Conservation (phyloP, 2,888 invertebrate species). For the Hedychridium roseum region DNA sequence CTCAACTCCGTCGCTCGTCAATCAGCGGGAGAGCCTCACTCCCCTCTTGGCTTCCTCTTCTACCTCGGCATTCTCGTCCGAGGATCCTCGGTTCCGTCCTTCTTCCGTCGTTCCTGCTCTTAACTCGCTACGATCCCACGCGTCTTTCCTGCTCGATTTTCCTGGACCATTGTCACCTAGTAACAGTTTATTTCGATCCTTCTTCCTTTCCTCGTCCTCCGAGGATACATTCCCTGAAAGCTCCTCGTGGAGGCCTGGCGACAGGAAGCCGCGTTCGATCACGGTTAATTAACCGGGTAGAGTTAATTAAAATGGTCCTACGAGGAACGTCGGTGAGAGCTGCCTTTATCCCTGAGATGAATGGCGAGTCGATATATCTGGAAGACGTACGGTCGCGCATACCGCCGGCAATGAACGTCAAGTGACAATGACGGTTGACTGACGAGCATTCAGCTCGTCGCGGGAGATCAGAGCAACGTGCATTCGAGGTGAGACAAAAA, state of each 20-base stretch:
- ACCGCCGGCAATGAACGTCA: slow-evolving; percentile 24
- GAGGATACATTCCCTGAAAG: background rate
- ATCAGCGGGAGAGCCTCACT: slow-evolving; percentile 51
- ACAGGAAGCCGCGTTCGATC: slow-evolving; percentile 23
- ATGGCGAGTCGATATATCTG: slow-evolving; percentile 17
- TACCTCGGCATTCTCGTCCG: slow-evolving; percentile 15
- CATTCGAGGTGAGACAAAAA: slow-evolving; percentile 27
- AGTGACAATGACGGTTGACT: slow-evolving; percentile 15
- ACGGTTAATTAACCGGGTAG: too few relatives aligned
- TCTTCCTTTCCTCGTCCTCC: background rate
- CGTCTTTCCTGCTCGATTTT: background rate
- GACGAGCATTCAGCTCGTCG: slow-evolving; percentile 21
- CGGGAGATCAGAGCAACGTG: slow-evolving; percentile 26
- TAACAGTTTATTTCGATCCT: background rate
- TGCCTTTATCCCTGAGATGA: slow-evolving; percentile 18
- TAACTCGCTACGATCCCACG: background rate
- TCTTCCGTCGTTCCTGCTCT: background rate
- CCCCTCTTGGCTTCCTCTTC: slow-evolving; percentile 23
- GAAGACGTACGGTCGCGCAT: slow-evolving; percentile 27
- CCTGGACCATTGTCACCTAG: too few relatives aligned
- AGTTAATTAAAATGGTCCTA: too few relatives aligned
- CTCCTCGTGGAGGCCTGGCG: background rate
- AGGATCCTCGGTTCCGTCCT: background rate
- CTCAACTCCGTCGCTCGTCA: slow-evolving; percentile 58
- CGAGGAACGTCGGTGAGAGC: slow-evolving; percentile 9